phyloP scores from a whole-genome alignment of 2,113 vertebrate species.

The Psettodes erumei region DNA sequence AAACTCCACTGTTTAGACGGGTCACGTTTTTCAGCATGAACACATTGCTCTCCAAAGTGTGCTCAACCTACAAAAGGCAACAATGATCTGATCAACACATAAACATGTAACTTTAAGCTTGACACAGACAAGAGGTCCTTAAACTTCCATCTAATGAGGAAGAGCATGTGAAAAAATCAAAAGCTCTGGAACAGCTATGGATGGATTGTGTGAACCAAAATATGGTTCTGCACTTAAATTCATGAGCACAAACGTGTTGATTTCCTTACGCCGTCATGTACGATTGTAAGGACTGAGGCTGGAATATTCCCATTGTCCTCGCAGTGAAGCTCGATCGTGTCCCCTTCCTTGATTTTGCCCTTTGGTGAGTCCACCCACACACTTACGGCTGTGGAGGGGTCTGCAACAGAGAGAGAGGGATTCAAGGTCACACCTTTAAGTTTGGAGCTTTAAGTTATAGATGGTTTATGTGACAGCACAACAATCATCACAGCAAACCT shows the following conservation, averaged over 20 bases:
- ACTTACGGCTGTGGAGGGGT: conserved; percentile 54
- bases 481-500: not conserved
- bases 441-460: not conserved
- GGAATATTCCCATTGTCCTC: conserved; percentile 52
- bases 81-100: conserved; percentile 5
- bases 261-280: conserved; percentile 7
- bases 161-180: not conserved
- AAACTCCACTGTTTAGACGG: conserved; percentile 46
- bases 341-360: conserved; percentile 72
- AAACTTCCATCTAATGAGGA: not conserved
- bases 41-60: fast-evolving
- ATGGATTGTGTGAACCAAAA: not conserved
- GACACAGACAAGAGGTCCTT: not conserved
- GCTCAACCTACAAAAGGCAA: not conserved
- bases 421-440: not conserved
- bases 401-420: conserved; percentile 54
- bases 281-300: not conserved
- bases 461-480: not conserved
- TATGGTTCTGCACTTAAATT: not conserved
- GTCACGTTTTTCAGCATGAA: conserved; percentile 37
- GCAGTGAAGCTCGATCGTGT: conserved; percentile 61
- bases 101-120: not conserved
- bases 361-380: conserved; percentile 74
- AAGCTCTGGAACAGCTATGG: not conserved
- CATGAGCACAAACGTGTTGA: not conserved